Evolutionary conservation across 2,113 vertebrate species (phyloP), one percentile per base, ranked within the genome.

Genomic region (Peucedramus taeniatus): DNA sequence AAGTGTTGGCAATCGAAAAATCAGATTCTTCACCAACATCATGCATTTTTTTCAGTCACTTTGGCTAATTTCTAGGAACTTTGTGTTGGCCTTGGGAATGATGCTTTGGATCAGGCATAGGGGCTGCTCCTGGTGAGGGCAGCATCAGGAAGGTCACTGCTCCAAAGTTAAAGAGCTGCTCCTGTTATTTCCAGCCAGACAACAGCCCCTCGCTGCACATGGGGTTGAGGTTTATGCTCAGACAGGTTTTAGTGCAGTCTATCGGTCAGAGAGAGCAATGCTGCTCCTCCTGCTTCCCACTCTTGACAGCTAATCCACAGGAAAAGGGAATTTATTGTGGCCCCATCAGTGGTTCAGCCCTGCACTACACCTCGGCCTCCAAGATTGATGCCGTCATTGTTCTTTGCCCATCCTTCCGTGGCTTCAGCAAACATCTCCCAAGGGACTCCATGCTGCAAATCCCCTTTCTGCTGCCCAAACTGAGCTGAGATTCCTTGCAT

Each of bases 261-360:
- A 1, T 86, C 0, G 77, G 68, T 84, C 80, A 78, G 74, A 31
- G 20, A 21, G 49, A 71, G 51, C 60, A 54, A 4, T 11, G 68
- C 71, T 83, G 45, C 76, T 61, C 68, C 50, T 88, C 59, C 82
- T 6, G 4, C 56, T 59, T 28, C 65, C 78, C 70, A 8, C 82
- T 79, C 61, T 24, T 89, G 93, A 87, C 95, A 95, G 83, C 77
- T 87, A 87, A 97, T 94, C 82, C 92, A 19, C 61, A 20, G 85
- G 22, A 88, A 76, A 92, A 85, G 70, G 21, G 75, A 28, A 92
- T 96, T 93, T 90, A 90, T 71, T 28, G 88, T 2, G 14, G 79
- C 70, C 63, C 66, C 75, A 93, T 76, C 94, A 76, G 57, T 4
- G 21, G 22, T 26, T 76, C 57, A 82, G 82, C 61, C 49, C 80